These are phyloP conservation scores for Colaptes auratus DNA, from an alignment of 2,113 vertebrate species.

Conservation along the genomic window DNA sequence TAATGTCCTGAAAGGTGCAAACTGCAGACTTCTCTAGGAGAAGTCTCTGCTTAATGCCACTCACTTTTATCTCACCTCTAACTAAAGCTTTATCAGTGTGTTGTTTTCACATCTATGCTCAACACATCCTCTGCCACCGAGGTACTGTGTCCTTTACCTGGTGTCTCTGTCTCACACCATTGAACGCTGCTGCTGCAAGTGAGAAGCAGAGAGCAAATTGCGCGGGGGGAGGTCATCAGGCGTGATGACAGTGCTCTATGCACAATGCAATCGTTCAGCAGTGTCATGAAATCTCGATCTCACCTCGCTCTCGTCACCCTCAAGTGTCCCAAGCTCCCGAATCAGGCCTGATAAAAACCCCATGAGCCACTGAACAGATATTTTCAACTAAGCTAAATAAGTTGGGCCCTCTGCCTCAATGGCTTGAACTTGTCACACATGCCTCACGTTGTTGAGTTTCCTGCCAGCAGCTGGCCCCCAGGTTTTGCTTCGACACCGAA, in stretches of 20 bases:
- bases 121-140: not conserved
- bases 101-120: not conserved
- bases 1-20: not conserved
- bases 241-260: not conserved
- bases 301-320: not conserved
- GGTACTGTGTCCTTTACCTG: not conserved
- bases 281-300: not conserved
- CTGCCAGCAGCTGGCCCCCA: not conserved
- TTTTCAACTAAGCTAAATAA: not conserved
- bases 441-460: not conserved
- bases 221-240: conserved; percentile 16
- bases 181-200: not conserved
- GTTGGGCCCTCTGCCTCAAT: not conserved
- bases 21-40: not conserved
- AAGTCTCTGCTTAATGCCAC: not conserved
- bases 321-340: not conserved
- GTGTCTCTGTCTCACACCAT: not conserved
- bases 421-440: not conserved
- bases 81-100: not conserved
- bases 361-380: not conserved
- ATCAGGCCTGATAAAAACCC: not conserved
- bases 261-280: not conserved
- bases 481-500: not conserved
- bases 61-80: not conserved
- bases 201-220: not conserved